phyloP scores from a whole-genome alignment of 2,113 vertebrate genomes.

The Paratilapia polleni region DNA sequence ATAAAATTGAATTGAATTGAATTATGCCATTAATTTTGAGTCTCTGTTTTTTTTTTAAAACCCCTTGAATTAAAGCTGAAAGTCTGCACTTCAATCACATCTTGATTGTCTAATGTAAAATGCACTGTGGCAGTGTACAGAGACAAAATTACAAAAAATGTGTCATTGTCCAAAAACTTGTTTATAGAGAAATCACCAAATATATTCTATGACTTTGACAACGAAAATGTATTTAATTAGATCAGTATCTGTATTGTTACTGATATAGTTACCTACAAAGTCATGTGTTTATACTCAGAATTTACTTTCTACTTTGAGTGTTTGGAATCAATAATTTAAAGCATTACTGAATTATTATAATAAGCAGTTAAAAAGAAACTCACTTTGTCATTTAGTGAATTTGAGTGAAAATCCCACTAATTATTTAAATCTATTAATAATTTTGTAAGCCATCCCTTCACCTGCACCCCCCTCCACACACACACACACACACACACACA shows the following conservation, averaged over 20 bases:
- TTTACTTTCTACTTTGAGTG: neutral
- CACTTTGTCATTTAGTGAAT: neutral
- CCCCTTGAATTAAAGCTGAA: neutral
- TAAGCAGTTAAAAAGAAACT: neutral
- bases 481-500: neutral
- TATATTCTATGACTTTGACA: neutral
- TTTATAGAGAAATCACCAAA: neutral
- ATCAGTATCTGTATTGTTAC: neutral
- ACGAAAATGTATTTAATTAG: neutral
- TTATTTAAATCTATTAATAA: constrained; percentile 5
- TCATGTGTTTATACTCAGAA: neutral
- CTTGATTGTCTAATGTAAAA: neutral
- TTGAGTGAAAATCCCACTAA: neutral
- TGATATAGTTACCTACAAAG: neutral
- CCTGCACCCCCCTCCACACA: neutral
- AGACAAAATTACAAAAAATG: neutral
- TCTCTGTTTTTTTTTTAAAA: no score
- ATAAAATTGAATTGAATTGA: no score
- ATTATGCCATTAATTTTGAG: no score
- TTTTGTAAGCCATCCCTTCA: constrained; percentile 6
- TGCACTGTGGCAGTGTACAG: neutral
- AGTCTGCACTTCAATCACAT: neutral
- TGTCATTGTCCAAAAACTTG: fast-evolving
- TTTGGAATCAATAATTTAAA: neutral
- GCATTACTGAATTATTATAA: neutral